Conservation (phyloP, 2,888 invertebrate genomes). For the Helleia helle region DNA sequence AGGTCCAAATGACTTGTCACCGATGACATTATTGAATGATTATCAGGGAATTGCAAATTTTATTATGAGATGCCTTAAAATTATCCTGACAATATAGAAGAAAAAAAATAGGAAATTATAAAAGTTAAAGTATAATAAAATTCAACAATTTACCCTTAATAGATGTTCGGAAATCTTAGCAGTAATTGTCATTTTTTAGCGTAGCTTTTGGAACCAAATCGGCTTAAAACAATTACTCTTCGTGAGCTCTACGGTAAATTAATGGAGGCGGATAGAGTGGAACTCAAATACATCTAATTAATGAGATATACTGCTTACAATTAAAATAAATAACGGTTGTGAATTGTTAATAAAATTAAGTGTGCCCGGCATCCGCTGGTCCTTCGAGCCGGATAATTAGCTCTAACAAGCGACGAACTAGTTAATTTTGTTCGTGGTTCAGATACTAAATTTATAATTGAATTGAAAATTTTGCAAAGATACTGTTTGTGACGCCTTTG, state of each 20-base stretch:
- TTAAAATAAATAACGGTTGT: slow-evolving; percentile 18
- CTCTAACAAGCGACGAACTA: slow-evolving; percentile 24
- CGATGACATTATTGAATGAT: no score
- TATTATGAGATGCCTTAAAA: no score
- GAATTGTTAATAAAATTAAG: slow-evolving; percentile 27
- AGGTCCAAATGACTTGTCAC: no score
- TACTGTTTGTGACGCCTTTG: background rate
- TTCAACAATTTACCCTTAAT: no score
- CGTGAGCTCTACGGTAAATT: background rate
- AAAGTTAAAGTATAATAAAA: no score
- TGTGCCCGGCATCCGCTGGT: slow-evolving; percentile 18
- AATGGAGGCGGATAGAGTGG: slow-evolving; percentile 2
- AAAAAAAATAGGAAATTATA: no score
- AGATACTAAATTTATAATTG: slow-evolving; percentile 19
- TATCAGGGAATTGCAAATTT: no score
- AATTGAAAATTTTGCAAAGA: slow-evolving; percentile 1
- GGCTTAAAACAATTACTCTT: background rate
- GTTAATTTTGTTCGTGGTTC: slow-evolving; percentile 19
- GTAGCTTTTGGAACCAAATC: background rate
- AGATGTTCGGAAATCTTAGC: background rate
- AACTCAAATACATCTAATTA: background rate
- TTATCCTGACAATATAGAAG: no score
- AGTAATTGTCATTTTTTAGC: slow-evolving; percentile 8
- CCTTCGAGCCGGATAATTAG: slow-evolving; percentile 28
- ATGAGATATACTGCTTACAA: slow-evolving; percentile 13